Conservation (phyloP, 2,113 vertebrate species). For the crab-eating macaque (Macaca fascicularis) region DNA sequence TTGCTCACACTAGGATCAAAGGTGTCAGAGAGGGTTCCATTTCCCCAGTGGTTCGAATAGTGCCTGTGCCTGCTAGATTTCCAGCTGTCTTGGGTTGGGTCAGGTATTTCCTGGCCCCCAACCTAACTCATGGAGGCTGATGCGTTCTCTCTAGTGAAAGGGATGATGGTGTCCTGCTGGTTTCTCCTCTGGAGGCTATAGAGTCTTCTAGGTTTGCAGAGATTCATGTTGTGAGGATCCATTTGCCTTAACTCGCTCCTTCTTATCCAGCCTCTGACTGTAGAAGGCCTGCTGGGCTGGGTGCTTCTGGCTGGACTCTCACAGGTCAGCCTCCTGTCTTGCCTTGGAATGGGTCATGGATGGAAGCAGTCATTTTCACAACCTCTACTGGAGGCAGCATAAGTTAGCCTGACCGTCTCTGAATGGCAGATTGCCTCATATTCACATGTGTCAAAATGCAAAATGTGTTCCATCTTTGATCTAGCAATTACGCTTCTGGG, state of each 20-base stretch:
- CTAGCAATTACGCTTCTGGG: background rate
- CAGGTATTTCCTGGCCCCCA: background rate
- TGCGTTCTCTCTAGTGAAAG: background rate
- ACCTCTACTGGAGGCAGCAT: background rate
- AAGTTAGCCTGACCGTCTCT: background rate
- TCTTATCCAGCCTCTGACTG: background rate
- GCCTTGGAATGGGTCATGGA: background rate
- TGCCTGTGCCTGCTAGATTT: background rate
- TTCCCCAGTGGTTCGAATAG: background rate
- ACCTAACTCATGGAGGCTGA: background rate
- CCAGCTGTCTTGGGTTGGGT: background rate
- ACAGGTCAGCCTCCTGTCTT: background rate
- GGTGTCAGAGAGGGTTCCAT: background rate
- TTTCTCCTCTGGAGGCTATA: background rate
- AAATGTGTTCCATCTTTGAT: background rate
- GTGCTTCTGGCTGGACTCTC: background rate
- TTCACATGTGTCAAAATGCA: background rate
- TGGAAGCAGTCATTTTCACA: background rate
- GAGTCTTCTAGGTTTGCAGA: background rate
- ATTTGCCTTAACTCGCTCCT: rapidly evolving
- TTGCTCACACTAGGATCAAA: background rate
- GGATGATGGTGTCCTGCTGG: no score
- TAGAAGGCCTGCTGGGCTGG: background rate
- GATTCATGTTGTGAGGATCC: background rate
- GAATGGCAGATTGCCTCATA: background rate